These are phyloP conservation scores for Toxotes lorentzi DNA, from an alignment of 2,797 vertebrate species.

Conservation along the genomic window DNA sequence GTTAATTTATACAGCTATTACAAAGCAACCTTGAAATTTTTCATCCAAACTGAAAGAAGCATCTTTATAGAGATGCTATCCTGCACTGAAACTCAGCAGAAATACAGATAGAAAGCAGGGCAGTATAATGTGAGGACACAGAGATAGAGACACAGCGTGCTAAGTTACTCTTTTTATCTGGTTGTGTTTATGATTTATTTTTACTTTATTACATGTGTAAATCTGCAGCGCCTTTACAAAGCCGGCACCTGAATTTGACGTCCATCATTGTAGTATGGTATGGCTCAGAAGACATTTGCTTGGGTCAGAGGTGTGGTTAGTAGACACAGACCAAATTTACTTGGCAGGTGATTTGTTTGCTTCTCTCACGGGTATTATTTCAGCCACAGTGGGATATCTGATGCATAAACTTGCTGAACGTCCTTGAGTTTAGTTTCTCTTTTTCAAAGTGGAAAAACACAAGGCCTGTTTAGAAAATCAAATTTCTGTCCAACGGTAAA, in stretches of 20 bases:
- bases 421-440: slow-evolving; percentile 4
- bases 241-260: not conserved
- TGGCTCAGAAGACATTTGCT: not conserved
- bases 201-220: not conserved
- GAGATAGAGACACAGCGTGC: not conserved
- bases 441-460: slow-evolving; percentile 12
- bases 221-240: not conserved
- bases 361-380: not conserved
- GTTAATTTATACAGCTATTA: not conserved
- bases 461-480: not conserved
- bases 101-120: not conserved
- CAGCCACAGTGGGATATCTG: not conserved
- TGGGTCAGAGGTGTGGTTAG: not conserved
- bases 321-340: not conserved
- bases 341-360: slow-evolving; percentile 17
- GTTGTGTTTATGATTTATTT: not conserved
- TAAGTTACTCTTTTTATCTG: not conserved
- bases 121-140: not conserved
- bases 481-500: not conserved
- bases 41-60: not conserved
- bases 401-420: slow-evolving; percentile 7
- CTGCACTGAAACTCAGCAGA: not conserved
- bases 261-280: not conserved
- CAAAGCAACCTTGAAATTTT: not conserved
- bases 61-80: not conserved